Evolutionary conservation across 2,888 invertebrate species (phyloP), one percentile per base, ranked within the genome.

Genomic region (Drepanosiphum platanoidis): DNA sequence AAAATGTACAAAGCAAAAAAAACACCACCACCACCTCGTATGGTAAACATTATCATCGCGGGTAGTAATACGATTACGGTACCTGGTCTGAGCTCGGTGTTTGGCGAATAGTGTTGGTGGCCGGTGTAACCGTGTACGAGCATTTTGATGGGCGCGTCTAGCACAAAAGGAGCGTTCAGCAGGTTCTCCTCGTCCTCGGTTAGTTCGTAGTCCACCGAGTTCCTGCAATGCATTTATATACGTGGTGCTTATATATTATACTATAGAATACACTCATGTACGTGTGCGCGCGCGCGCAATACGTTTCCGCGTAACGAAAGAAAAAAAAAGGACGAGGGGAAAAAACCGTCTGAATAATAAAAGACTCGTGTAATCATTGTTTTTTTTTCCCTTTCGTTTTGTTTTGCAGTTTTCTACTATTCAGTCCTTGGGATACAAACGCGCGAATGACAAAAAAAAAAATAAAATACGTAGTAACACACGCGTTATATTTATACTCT

Each of bases 81-180:
- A 92, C 92, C 92, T 89, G 93, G 93, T 87, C 93, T 90, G 86
- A 93, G 91, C 89, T 92, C 91, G 7, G 90, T 90, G 88, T 92
- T 93, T 0, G 93, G 93, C 0, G 92, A 90, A 87, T 90, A 93
- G 88, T 93, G 91, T 84, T 89, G 92, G 88, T 92, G 86, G 0
- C 93, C 93, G 0, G 93, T 93, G 87, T 93, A 93, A 0, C 93
- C 93, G 87, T 93, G 93, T 71, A 93, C 91, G 1, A 93, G 87
- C 22, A 93, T 90, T 87, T 92, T 92, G 0, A 93, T 88, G 0
- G 92, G 91, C 0, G 90, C 91, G 32, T 90, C 88, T 27, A 88
- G 86, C 0, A 91, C 90, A 90, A 92, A 92, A 0, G 91, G 91
- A 0, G 91, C 92, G 3, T 89, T 87, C 36, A 32, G 13, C 22